Percentiles rank a stretch among this genome's conserved stretches.
phyloP scores from a whole-genome alignment of 2,888 invertebrate species.

The Rhorus exstirpatorius region DNA sequence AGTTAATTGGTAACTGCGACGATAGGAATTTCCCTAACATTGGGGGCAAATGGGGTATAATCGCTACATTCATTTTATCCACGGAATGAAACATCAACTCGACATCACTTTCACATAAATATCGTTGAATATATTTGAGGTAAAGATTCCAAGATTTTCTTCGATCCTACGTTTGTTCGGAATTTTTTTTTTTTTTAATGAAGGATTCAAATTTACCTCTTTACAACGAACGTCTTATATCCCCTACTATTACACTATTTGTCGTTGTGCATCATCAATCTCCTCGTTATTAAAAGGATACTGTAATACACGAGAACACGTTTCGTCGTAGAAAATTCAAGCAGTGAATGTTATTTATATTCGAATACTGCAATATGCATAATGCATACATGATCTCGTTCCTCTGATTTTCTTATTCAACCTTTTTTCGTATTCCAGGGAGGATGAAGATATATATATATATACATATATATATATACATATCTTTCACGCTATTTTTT shows the following conservation, averaged over 20 bases:
- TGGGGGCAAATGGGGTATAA: too few relatives aligned
- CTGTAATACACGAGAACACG: slow-evolving; percentile 30
- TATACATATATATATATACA: too few relatives aligned
- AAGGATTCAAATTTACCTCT: not conserved
- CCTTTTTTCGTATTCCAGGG: slow-evolving; percentile 44
- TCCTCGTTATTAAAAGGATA: slow-evolving; percentile 46
- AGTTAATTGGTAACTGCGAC: too few relatives aligned
- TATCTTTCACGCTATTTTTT: too few relatives aligned
- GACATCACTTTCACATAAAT: too few relatives aligned
- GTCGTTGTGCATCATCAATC: slow-evolving; percentile 18
- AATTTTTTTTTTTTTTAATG: too few relatives aligned
- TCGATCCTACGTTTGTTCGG: too few relatives aligned
- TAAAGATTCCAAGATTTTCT: too few relatives aligned
- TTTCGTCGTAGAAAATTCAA: slow-evolving; percentile 24
- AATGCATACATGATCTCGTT: slow-evolving; percentile 44
- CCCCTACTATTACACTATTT: slow-evolving; percentile 58
- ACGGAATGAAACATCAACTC: too few relatives aligned
- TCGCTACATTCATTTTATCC: too few relatives aligned
- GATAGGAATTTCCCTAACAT: too few relatives aligned
- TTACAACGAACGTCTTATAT: not conserved
- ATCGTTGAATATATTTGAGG: too few relatives aligned
- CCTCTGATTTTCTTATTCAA: slow-evolving; percentile 40
- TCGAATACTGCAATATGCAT: slow-evolving; percentile 25
- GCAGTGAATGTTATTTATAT: slow-evolving; percentile 23
- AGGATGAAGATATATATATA: slow-evolving; percentile 22